Evolutionary conservation across 2,797 vertebrate genomes (phyloP).

Genomic region (Bradypus variegatus): DNA sequence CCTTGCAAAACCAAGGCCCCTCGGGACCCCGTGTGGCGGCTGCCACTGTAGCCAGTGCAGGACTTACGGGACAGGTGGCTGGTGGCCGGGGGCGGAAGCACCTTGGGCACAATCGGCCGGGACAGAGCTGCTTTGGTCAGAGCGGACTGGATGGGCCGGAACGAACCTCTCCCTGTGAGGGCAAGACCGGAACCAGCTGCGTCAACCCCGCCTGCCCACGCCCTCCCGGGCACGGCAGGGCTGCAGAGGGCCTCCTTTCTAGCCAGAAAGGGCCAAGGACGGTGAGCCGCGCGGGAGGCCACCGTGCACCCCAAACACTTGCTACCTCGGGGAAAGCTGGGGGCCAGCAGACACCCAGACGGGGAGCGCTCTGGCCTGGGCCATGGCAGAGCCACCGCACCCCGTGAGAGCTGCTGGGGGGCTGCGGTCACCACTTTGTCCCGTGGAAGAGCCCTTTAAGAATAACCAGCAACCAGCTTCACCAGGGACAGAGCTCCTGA

Average conservation of each 20-base stretch:
- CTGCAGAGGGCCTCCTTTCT: background rate
- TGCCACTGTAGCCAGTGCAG: background rate
- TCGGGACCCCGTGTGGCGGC: background rate
- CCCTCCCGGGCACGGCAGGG: rapidly evolving
- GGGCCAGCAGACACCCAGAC: background rate
- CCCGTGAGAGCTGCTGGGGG: background rate
- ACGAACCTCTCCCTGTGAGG: conserved; percentile 90
- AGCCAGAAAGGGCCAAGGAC: background rate
- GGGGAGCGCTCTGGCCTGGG: background rate
- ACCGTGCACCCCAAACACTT: background rate
- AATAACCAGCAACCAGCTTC: background rate
- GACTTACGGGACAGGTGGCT: conserved; percentile 89
- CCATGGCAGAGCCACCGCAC: rapidly evolving
- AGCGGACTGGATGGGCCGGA: conserved; percentile 93
- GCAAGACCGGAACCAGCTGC: conserved; percentile 1
- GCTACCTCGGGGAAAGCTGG: background rate
- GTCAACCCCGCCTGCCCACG: background rate
- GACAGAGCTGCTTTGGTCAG: conserved; percentile 81
- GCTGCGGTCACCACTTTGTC: no score
- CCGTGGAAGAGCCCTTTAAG: background rate
- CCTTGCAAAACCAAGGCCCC: background rate
- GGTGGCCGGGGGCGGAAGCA: conserved; percentile 74
- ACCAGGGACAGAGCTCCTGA: background rate
- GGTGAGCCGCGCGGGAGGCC: background rate
- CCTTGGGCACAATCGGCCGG: conserved; percentile 85